Conservation (phyloP, 1,140 invertebrate genomes). For the Propsilocerus akamusi region DNA sequence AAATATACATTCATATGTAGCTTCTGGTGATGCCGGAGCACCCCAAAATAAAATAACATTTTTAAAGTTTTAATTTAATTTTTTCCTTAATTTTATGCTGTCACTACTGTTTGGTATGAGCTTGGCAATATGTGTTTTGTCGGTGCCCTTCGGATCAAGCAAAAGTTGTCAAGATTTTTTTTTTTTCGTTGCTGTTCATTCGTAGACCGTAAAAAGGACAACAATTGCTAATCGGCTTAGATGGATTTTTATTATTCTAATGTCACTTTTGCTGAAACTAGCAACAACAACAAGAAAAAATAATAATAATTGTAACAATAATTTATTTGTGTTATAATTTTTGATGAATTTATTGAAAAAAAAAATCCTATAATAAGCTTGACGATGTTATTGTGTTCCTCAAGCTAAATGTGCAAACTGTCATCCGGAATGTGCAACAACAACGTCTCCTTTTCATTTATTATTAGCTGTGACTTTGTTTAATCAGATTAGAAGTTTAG, state of each 20-base stretch:
- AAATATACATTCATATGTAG: too few species aligned
- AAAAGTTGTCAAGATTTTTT: not conserved
- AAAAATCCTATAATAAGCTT: not conserved
- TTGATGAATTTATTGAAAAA: not conserved
- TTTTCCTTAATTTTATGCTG: too few species aligned
- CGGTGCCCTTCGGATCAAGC: not conserved
- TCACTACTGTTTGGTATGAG: too few species aligned
- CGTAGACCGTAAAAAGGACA: not conserved
- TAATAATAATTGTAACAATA: not conserved
- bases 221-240: constrained; percentile 4
- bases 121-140: too few species aligned
- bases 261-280: not conserved
- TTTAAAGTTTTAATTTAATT: too few species aligned
- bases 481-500: not conserved
- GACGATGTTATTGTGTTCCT: not conserved
- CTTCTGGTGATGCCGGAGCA: too few species aligned
- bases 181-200: too few species aligned
- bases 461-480: not conserved
- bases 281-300: not conserved
- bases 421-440: not conserved
- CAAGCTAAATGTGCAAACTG: not conserved
- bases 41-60: too few species aligned
- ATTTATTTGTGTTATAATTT: not conserved
- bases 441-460: not conserved
- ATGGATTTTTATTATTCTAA: constrained; percentile 3